phyloP scores from a whole-genome alignment of 1,140 invertebrate genomes.

The Hylyphantes graminicola region DNA sequence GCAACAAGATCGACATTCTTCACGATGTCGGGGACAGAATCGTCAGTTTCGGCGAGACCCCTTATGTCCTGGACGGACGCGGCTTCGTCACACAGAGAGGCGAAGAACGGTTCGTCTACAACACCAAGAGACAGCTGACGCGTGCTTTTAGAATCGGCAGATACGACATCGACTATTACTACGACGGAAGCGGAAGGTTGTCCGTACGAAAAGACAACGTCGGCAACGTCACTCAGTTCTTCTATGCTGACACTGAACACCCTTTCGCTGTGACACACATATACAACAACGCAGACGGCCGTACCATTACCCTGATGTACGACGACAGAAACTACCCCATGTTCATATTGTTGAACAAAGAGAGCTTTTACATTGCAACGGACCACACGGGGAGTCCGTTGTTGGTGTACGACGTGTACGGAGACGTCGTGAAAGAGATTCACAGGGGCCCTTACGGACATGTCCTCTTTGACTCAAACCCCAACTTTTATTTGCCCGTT shows the following conservation, averaged over 20 bases:
- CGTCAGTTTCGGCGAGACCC: conserved; percentile 70
- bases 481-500: conserved; percentile 88
- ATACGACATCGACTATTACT: conserved; percentile 93
- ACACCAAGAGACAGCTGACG: conserved; percentile 89
- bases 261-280: conserved; percentile 86
- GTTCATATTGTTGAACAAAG: conserved; percentile 69
- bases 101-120: conserved; percentile 88
- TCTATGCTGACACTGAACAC: conserved; percentile 88
- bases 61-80: conserved; percentile 88
- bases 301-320: conserved; percentile 86
- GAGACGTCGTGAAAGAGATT: conserved; percentile 91
- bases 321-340: conserved; percentile 86
- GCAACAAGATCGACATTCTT: conserved; percentile 85
- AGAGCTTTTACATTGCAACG: conserved; percentile 85
- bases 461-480: conserved; percentile 88
- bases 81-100: conserved; percentile 92
- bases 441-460: conserved; percentile 90
- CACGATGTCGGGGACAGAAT: conserved; percentile 94
- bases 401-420: conserved; percentile 89
- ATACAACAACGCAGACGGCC: conserved; percentile 86
- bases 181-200: conserved; percentile 87
- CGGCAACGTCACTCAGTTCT: conserved; percentile 94
- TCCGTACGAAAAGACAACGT: conserved; percentile 88
- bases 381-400: conserved; percentile 93
- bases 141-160: conserved; percentile 87